Evolutionary conservation across 2,888 invertebrate species (phyloP), one percentile per base, ranked within the genome.

Genomic region (Xylota segnis): DNA sequence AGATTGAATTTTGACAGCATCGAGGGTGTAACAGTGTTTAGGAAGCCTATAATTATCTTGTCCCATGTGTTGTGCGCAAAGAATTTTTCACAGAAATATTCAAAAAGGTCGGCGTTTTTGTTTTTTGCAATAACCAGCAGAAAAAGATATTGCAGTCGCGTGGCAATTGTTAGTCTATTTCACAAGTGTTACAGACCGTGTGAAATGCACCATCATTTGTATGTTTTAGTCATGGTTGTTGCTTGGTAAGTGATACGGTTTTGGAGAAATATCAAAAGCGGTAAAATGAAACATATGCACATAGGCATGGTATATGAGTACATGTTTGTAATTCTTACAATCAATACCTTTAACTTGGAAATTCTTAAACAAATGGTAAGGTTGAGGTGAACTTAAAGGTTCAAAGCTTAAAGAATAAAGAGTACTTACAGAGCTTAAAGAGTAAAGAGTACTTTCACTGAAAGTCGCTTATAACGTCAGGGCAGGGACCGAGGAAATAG

Each of bases 161-260:
- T 91, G 91, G 92, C 91, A 91, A 87, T 90, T 88, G 88, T 88
- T 88, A 89, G 40, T 74, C 71, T 74, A 34, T 14, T 50, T 45
- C 18, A 52, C 56, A 61, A 58, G 6, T 66, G 50, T 65, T 71
- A 47, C 32, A 27, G 74, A 82, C 86, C 86, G 89, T 90, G 89
- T 90, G 90, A 90, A 90, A 90, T 90, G 87, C 63, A 72, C 47
- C 65, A 88, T 90, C 92, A 91, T 91, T 91, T 91, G 90, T 91
- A 89, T 90, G 89, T 88, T 91, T 91, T 91, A 91, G 91, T 90
- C 89, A 90, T 90, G 91, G 83, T 89, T 70, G 56, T 16, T 56
- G n/a, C n/a, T n/a, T n/a, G 32, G 32, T 32, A 32, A 32, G 23
- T 10, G 16, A 54, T 56, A 16, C 4, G n/a, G 32, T 1, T 54